Evolutionary conservation across 2,888 invertebrate genomes (phyloP).

Genomic region (Antheraea assamensis): DNA sequence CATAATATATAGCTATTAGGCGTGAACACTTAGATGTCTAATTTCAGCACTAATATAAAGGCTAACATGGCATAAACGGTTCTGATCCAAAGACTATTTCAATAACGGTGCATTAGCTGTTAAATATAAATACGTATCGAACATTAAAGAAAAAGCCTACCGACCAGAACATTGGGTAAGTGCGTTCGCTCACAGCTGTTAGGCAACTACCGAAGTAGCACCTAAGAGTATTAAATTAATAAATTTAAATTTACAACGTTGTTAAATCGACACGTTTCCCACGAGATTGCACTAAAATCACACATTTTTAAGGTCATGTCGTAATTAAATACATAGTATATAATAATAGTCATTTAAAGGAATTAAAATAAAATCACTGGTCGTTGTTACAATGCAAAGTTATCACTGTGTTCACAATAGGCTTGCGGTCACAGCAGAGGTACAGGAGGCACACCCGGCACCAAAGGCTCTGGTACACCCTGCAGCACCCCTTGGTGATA

Average conservation of each 20-base stretch:
- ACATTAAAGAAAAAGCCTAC: slow-evolving; percentile 42
- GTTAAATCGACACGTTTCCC: slow-evolving; percentile 42
- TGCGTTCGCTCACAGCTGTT: slow-evolving; percentile 44
- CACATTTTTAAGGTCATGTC: slow-evolving; percentile 41
- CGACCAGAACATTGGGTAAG: slow-evolving; percentile 41
- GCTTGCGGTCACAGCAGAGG: slow-evolving; percentile 79
- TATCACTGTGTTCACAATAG: slow-evolving; percentile 59
- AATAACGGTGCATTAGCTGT: slow-evolving; percentile 24
- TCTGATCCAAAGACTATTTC: slow-evolving; percentile 44
- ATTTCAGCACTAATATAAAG: slow-evolving; percentile 43
- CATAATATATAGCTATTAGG: slow-evolving; percentile 48
- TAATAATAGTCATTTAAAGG: slow-evolving; percentile 25
- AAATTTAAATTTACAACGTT: slow-evolving; percentile 30
- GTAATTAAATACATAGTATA: slow-evolving; percentile 17
- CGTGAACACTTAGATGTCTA: slow-evolving; percentile 53
- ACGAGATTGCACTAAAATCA: slow-evolving; percentile 70
- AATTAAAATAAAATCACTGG: slow-evolving; percentile 27
- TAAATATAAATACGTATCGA: slow-evolving; percentile 14
- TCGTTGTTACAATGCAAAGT: slow-evolving; percentile 43
- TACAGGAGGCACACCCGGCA: slow-evolving; percentile 71
- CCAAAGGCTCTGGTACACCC: slow-evolving; percentile 77
- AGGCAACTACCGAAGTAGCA: slow-evolving; percentile 43
- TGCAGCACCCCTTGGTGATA: slow-evolving; percentile 78
- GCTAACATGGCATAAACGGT: slow-evolving; percentile 33
- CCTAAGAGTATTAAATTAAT: slow-evolving; percentile 48